Percentiles rank a stretch among this genome's conserved stretches.
phyloP scores from a whole-genome alignment of 2,888 invertebrate species.

The Torymus texanus region DNA sequence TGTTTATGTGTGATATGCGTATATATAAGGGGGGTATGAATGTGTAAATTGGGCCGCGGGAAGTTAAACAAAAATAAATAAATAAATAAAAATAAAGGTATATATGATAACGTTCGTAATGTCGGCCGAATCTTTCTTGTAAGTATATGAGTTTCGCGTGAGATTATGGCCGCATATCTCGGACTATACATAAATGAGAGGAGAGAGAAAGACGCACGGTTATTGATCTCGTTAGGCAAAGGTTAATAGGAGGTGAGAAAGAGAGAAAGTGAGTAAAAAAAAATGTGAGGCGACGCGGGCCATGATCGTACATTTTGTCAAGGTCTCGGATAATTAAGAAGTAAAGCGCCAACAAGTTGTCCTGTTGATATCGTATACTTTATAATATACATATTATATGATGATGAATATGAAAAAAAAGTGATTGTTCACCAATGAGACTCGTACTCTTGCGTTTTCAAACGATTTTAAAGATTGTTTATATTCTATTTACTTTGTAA shows the following conservation, averaged over 20 bases:
- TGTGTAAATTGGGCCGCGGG: no score
- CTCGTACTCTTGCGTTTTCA: conserved; percentile 72
- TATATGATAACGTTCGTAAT: background rate
- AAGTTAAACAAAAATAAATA: background rate
- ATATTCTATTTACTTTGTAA: conserved; percentile 75
- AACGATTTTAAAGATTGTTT: conserved; percentile 73
- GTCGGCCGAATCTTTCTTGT: conserved; percentile 20
- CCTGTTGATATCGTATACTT: conserved; percentile 73
- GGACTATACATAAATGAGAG: conserved; percentile 53
- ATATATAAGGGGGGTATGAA: no score
- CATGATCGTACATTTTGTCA: conserved; percentile 60
- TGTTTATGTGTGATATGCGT: no score
- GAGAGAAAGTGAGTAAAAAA: conserved; percentile 41
- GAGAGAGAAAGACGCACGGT: conserved; percentile 37
- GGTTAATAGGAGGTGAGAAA: conserved; percentile 9
- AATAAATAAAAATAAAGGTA: background rate
- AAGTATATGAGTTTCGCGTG: conserved; percentile 7
- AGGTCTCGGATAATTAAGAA: conserved; percentile 58
- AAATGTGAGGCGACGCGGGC: conserved; percentile 55
- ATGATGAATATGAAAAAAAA: conserved; percentile 40
- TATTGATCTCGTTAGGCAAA: conserved; percentile 53
- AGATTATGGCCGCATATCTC: conserved; percentile 26
- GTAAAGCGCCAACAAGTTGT: conserved; percentile 62
- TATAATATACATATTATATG: conserved; percentile 62
- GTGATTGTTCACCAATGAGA: conserved; percentile 69